Evolutionary conservation across 2,113 vertebrate species (phyloP).

Genomic region (Gobio gobio): DNA sequence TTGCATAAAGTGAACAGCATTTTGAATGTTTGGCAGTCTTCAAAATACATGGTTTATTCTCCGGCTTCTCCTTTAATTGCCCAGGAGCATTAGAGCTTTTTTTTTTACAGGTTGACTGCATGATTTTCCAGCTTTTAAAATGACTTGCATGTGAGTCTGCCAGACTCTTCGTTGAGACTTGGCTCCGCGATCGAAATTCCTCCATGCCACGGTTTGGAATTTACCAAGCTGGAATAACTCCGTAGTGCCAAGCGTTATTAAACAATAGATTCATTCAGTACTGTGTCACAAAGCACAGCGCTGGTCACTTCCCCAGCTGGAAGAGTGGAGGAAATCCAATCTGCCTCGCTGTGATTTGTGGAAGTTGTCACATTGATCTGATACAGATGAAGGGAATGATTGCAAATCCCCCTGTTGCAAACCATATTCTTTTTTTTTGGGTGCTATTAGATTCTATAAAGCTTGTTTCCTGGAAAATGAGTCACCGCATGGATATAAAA

Average conservation of each 20-base stretch:
- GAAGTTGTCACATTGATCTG: slow-evolving; percentile 55
- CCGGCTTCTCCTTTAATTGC: neutral
- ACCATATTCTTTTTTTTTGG: slow-evolving; percentile 1
- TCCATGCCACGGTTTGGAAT: slow-evolving; percentile 25
- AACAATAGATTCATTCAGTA: slow-evolving; percentile 52
- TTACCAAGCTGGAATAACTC: slow-evolving; percentile 45
- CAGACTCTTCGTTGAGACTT: slow-evolving; percentile 20
- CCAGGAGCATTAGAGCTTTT: neutral
- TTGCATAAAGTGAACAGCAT: too few relatives aligned
- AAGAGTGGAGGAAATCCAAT: slow-evolving; percentile 37
- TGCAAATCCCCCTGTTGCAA: slow-evolving; percentile 35
- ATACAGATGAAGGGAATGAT: slow-evolving; percentile 55
- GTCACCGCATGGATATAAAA: slow-evolving; percentile 23
- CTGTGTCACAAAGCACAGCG: slow-evolving; percentile 35
- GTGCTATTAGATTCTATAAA: neutral
- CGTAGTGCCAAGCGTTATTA: slow-evolving; percentile 43
- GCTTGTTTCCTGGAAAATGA: slow-evolving; percentile 47
- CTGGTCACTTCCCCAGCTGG: slow-evolving; percentile 39
- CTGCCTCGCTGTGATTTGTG: slow-evolving; percentile 46
- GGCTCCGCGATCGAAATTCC: slow-evolving; percentile 23
- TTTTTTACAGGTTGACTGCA: neutral
- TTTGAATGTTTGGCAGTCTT: too few relatives aligned
- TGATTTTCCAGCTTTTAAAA: neutral
- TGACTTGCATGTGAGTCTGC: slow-evolving; percentile 19
- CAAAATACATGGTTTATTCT: too few relatives aligned